Percentiles rank a stretch among this genome's conserved stretches.
Conservation (phyloP, 2,113 vertebrate species). For the Phaetusa simplex region DNA sequence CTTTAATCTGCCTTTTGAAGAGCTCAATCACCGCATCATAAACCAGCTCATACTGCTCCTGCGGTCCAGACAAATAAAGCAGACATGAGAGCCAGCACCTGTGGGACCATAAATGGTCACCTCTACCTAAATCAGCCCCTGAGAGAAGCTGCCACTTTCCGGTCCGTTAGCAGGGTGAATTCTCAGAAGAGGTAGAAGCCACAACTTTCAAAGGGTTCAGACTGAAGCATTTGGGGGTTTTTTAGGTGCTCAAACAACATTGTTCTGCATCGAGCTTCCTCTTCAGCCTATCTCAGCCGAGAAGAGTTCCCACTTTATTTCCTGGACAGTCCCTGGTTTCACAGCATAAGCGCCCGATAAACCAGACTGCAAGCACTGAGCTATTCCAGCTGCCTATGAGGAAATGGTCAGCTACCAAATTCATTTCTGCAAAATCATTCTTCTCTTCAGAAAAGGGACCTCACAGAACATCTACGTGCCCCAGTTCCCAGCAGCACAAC, state of each 20-base stretch:
- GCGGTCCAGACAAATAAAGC: background rate
- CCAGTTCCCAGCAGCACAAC: background rate
- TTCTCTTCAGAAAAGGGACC: background rate
- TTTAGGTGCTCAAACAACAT: background rate
- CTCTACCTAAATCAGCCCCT: background rate
- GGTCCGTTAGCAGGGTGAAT: background rate
- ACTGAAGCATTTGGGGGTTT: background rate
- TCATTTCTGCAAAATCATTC: background rate
- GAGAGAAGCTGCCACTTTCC: background rate
- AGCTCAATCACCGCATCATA: slow-evolving; percentile 84
- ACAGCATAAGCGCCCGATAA: rapidly evolving
- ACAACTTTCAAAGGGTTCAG: background rate
- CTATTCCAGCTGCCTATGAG: background rate
- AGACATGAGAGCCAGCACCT: background rate
- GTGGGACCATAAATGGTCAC: background rate
- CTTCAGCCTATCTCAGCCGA: background rate
- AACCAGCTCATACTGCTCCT: slow-evolving; percentile 96
- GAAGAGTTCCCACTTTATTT: slow-evolving; percentile 23
- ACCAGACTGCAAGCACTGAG: background rate
- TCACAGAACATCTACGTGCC: background rate
- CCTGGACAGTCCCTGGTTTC: background rate
- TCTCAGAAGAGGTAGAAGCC: background rate
- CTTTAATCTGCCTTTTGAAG: slow-evolving; percentile 83
- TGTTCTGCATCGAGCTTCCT: slow-evolving; percentile 38
- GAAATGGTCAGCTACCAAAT: background rate